Base-by-base conservation (phyloP, 1,140 invertebrate genomes). In the Acromyrmex heyeri region DNA sequence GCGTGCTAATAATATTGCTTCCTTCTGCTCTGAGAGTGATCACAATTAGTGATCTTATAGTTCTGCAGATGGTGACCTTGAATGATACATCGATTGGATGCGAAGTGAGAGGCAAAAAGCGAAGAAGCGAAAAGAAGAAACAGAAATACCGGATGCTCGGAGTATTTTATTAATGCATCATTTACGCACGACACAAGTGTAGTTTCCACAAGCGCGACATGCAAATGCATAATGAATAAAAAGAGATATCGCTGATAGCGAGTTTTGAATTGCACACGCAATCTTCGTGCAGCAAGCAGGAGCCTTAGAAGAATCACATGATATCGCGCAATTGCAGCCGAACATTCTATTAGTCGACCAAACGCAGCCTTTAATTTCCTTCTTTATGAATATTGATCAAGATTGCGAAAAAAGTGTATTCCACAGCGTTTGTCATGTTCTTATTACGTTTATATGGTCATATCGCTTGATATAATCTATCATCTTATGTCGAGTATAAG, bases 11-110 rank as follows among this genome's bases (percentile, higher is more conserved):
- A 12, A 76, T 38, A 64, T 4, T 18, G 2, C 21, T 18, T 59
- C 12, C n/a, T 73, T 50, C 65, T 38, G 55, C 12, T 73, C 18
- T 21, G 18, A 48, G 70, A 89, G 21, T 76, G n/a, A n/a, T n/a
- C n/a, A n/a, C 27, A 57, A 55, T 59, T 77, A 64, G 61, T 57
- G 76, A 88, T 86, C 27, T 38, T 50, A 7, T 8, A 38, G 18
- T n/a, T 73, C n/a, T 34, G 10, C 38, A 83, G 18, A 59, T 27
- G 57, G 30, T 24, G 64, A 86, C 87, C 83, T 89, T 89, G 50
- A 57, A 8, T 70, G 59, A 44, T 61, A 48, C 8, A 30, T n/a
- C 21, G 30, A 57, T 69, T 53, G 38, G n/a, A 6, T 30, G 21
- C 24, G 48, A 75, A 89, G 75, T 75, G 69, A 81, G 34, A 53